Evolutionary conservation across 2,888 invertebrate species (phyloP), one percentile per base, ranked within the genome.

Genomic region (Amblyjoppa fuscipennis): DNA sequence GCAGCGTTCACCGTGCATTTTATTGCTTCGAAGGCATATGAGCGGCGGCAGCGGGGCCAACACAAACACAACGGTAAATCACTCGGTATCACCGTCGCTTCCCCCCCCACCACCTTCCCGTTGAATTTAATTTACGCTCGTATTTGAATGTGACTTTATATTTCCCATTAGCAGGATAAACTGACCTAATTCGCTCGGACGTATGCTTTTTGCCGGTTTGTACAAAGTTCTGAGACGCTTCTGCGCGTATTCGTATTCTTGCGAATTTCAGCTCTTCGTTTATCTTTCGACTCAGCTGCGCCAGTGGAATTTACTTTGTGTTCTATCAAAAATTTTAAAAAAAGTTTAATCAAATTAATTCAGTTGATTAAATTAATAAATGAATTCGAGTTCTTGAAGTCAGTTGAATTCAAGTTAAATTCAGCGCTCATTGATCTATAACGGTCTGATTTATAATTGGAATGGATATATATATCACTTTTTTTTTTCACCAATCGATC

Each of bases 101-200:
- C 77, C 78, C 79, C 66, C 45, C 78, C 71, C 64, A 61, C 51
- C 66, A 20, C 20, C 59, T 41, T 68, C 69, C 66, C 71, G 90
- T 91, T 91, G 91, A 92, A 92, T 92, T 92, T 93, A 90, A 92
- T 93, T 92, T 91, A 91, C 91, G 89, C 89, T 88, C 89, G 90
- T 92, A 91, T 92, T 91, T 92, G 89, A 90, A 89, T 89, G 89
- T 89, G 91, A 92, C 91, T 92, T 92, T 92, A 91, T 93, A 92
- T 92, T 92, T 93, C 92, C 90, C 91, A 92, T 93, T 92, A 93
- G 92, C 90, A 88, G 91, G 91, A 91, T 91, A 92, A 93, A 92
- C 91, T 92, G 92, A 93, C 92, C 93, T 89, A 92, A 92, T 93
- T 92, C 89, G 80, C 82, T 83, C 79, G 84, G 75, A 41, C 66